Percentiles rank a stretch among this genome's conserved stretches.
Evolutionary conservation across 2,888 invertebrate genomes (phyloP).

Genomic region (Odontocerum albicorne): DNA sequence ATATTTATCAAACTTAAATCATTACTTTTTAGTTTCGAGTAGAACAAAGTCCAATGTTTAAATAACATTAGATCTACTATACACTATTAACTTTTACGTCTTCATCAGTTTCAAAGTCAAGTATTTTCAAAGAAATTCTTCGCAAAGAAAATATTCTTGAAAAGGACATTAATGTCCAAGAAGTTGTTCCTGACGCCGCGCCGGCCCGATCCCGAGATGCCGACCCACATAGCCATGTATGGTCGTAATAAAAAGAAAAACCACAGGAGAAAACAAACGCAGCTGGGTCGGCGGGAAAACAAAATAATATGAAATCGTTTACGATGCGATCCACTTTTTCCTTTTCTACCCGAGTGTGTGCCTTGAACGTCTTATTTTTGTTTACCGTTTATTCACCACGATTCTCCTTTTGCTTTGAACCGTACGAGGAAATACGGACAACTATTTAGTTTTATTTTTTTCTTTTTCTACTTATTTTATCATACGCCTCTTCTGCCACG

Average conservation of each 20-base stretch:
- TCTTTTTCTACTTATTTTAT: constrained; percentile 6
- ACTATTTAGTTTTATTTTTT: constrained; percentile 20
- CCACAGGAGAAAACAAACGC: constrained; percentile 25
- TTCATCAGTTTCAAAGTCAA: too few species aligned
- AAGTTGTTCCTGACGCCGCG: constrained; percentile 2
- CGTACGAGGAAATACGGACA: constrained; percentile 18
- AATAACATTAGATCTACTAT: too few species aligned
- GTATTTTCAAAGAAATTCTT: too few species aligned
- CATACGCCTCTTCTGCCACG: constrained; percentile 6
- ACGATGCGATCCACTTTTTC: constrained; percentile 31
- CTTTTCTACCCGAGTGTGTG: constrained; percentile 18
- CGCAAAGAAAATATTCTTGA: too few species aligned
- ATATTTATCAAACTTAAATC: too few species aligned
- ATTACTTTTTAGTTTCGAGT: too few species aligned
- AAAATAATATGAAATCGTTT: constrained; percentile 31
- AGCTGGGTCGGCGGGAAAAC: constrained; percentile 27
- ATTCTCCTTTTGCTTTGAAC: constrained; percentile 14
- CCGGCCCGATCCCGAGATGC: too few species aligned
- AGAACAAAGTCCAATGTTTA: too few species aligned
- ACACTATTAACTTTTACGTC: too few species aligned
- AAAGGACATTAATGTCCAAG: too few species aligned
- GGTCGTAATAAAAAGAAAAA: constrained; percentile 25
- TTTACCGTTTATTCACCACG: constrained; percentile 28
- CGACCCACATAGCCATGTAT: constrained; percentile 34
- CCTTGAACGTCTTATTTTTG: constrained; percentile 27